Base-by-base conservation (phyloP, 2,797 vertebrate species). In the Lateolabrax maculatus region DNA sequence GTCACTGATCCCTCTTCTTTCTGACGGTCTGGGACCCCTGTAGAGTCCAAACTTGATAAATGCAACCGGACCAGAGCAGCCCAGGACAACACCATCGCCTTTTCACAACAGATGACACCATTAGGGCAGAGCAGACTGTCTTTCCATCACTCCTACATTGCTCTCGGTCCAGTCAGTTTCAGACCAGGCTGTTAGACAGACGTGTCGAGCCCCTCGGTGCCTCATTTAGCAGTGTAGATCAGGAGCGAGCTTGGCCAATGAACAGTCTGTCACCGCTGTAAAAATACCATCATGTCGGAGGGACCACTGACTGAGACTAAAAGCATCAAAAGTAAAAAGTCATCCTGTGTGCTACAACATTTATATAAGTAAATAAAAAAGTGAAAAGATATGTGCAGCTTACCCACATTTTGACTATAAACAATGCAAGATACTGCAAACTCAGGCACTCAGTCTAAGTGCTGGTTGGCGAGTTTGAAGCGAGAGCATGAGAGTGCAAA, bases 171-270 rank as follows among this genome's bases (percentile, higher is more conserved):
- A 76, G 83, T 79, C 80, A 72, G 64, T 63, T 79, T 84, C 80
- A 68, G 74, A 71, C 39, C 80, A 79, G 84, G 48, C 90, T 85
- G 89, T 64, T 55, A 81, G 84, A 81, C 87, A 89, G 89, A 89
- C 77, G 44, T 79, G 76, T 84, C 57, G 52, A 79, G 71, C 83
- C 81, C 89, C 87, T 85, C 71, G 25, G 83, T 79, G 84, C 85
- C 79, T 93, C 88, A 90, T 93, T 92, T 93, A 91, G 81, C 83
- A 85, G 77, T 71, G 66, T 66, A 75, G 76, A 61, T 84, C 66
- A 76, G 73, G 61, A 86, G 55, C 7, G 12, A 81, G 77, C 62
- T 72, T 37, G 43, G 79, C 85, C 88, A 91, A 88, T 83, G 82
- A 88, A 77, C 89, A 91, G 63, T 89, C 89, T 90, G 88, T 83